Conservation (phyloP, 2,888 invertebrate genomes). For the Dusona sp. region DNA sequence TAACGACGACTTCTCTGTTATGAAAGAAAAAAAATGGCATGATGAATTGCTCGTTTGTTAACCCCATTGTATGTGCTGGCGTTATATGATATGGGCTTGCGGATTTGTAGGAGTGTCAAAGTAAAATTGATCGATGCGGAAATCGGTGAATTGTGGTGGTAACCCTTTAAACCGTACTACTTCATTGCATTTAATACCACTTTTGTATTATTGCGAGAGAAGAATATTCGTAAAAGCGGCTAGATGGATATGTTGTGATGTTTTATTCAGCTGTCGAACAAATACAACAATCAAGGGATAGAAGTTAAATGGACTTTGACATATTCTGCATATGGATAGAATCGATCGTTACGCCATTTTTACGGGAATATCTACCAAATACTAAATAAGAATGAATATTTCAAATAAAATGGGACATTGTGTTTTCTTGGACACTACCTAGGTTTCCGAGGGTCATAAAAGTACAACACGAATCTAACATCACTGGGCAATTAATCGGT, state of each 20-base stretch:
- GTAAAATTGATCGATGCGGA: conserved; percentile 8
- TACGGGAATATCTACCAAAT: background rate
- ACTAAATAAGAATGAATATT: background rate
- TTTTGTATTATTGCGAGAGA: background rate
- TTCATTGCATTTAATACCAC: background rate
- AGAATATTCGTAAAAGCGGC: background rate
- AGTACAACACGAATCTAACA: background rate
- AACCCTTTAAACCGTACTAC: background rate
- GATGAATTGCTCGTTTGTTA: conserved; percentile 23
- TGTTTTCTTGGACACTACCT: background rate
- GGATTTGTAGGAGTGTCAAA: background rate
- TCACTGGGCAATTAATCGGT: conserved; percentile 5
- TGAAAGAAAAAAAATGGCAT: background rate
- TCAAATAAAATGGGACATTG: background rate
- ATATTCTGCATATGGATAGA: background rate
- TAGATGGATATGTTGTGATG: background rate
- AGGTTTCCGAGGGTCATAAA: background rate
- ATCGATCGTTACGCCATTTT: background rate
- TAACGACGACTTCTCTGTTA: background rate
- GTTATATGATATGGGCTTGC: background rate
- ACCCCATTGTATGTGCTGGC: background rate
- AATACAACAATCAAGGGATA: background rate
- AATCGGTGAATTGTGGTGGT: conserved; percentile 1
- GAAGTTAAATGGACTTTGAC: background rate
- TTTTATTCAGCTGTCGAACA: background rate